phyloP scores from a whole-genome alignment of 2,888 invertebrate species.

The Escarpia spicata region DNA sequence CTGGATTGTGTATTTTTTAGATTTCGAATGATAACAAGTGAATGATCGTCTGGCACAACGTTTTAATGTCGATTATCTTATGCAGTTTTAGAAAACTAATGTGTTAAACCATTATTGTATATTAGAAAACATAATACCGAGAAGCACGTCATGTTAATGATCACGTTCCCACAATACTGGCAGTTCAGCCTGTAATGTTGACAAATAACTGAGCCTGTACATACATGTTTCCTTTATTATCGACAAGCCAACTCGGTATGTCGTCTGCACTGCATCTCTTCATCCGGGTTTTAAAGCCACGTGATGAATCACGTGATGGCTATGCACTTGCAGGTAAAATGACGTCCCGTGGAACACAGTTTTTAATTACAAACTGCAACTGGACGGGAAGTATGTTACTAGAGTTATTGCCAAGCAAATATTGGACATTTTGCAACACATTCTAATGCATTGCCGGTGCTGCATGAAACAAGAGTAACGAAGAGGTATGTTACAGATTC shows the following conservation, averaged over 20 bases:
- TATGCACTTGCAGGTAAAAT: not conserved
- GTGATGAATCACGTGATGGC: not conserved
- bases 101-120: not conserved
- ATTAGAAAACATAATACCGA: not conserved
- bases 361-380: not conserved
- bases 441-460: not conserved
- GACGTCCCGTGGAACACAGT: not conserved
- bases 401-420: not conserved
- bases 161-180: not conserved
- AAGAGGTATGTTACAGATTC: too few species aligned
- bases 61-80: not conserved
- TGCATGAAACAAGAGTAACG: too few species aligned
- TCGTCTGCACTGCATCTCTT: not conserved
- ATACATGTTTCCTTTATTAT: not conserved
- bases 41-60: not conserved
- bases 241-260: not conserved
- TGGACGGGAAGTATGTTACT: not conserved
- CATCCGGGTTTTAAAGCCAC: not conserved
- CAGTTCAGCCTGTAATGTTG: not conserved
- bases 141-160: not conserved
- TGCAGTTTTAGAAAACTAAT: not conserved
- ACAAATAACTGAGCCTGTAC: not conserved
- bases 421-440: not conserved
- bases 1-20: not conserved
- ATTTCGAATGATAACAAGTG: not conserved